Percentiles rank a stretch among this genome's conserved stretches.
These are phyloP conservation scores for human (Homo sapiens) DNA, from an alignment of 2,113 vertebrate genomes.

Conservation along the genomic window DNA sequence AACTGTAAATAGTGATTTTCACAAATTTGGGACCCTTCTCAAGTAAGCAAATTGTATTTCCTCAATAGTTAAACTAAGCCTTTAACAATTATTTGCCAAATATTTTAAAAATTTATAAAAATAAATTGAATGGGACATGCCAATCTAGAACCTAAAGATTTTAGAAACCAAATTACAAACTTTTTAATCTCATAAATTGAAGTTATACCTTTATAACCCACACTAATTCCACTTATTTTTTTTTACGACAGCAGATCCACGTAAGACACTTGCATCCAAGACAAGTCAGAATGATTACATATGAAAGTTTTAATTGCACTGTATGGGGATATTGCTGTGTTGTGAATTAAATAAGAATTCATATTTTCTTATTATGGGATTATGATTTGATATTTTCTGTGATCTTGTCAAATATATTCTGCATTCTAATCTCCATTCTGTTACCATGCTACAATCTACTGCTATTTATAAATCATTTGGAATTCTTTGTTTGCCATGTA, in stretches of 20 bases:
- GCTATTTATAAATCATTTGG: neutral
- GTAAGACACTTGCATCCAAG: neutral
- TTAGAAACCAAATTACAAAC: neutral
- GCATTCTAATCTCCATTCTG: neutral
- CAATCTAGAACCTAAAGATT: neutral
- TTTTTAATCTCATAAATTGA: neutral
- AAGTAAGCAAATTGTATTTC: neutral
- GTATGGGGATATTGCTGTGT: neutral
- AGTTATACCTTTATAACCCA: neutral
- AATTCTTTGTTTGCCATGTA: neutral
- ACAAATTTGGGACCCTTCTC: neutral
- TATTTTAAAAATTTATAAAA: constrained; percentile 18
- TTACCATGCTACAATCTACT: neutral
- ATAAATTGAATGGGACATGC: neutral
- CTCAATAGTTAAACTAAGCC: neutral
- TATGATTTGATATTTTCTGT: neutral
- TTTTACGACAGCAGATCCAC: neutral
- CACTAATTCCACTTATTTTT: neutral
- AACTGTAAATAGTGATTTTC: neutral
- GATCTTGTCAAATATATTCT: neutral
- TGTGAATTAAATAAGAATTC: neutral
- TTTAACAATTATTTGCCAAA: neutral
- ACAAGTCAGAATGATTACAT: neutral
- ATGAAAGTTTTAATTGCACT: neutral
- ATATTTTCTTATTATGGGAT: neutral